Evolutionary conservation across 2,888 invertebrate species (phyloP), one percentile per base, ranked within the genome.

Genomic region (Metalampra italica): DNA sequence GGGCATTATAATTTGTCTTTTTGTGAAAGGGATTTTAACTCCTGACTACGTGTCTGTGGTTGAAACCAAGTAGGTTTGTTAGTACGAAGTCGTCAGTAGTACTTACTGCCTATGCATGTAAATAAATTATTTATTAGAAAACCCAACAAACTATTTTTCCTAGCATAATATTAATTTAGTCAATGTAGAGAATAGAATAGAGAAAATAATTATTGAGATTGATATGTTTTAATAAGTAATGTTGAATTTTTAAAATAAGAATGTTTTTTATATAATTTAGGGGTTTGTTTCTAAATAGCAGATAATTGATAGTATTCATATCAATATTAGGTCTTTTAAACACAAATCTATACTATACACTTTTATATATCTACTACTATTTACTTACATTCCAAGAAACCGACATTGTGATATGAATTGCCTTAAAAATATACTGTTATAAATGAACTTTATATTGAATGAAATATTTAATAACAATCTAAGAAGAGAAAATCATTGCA

Each of bases 91-190:
- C 52, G 58, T 57, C 58, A 57, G 55, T 54, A 52, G 47, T 40
- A 40, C 36, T 51, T 49, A 49, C 34, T 13, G 14, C 43, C 12
- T 13, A 39, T 56, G 53, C 57, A 53, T 54, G 56, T 56, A 53
- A 49, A 50, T 45, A 36, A 42, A 46, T 39, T 48, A 53, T 51
- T 56, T 56, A 56, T 52, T 53, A 49, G 43, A 52, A n/a, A 49
- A 57, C 51, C 56, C 61, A 62, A 59, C 56, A 60, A 59, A 63
- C 55, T 54, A 52, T 59, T 13, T 65, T 65, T 65, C 64, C 64
- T 79, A 81, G 75, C 77, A 75, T 82, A 82, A 79, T 82, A 82
- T 75, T 81, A 72, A 71, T 40, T 75, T 83, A 84, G 85, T 82
- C 84, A 84, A 80, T 67, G 73, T 68, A 68, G 63, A 65, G 62